phyloP scores from a whole-genome alignment of 2,797 vertebrate genomes.

The Pristis pectinata region DNA sequence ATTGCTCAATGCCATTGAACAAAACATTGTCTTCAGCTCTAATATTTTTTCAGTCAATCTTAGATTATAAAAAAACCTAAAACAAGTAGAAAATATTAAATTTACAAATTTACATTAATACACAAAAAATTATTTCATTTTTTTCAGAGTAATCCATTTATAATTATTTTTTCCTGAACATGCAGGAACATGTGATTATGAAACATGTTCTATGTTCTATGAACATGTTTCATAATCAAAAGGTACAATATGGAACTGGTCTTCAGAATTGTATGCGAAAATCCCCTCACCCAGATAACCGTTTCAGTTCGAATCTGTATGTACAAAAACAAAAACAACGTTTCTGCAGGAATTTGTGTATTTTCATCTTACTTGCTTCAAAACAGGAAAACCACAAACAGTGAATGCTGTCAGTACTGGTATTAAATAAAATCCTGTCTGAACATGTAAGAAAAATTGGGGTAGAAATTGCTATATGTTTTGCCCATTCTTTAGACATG shows the following conservation, averaged over 20 bases:
- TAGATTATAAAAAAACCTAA: neutral
- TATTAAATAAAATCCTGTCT: neutral
- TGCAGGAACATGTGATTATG: too few species aligned
- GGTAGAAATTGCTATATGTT: neutral
- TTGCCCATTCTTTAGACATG: neutral
- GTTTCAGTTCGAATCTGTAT: neutral
- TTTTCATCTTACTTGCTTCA: neutral
- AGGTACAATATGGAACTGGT: neutral
- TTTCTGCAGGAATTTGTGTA: constrained; percentile 12
- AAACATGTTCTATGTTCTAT: too few species aligned
- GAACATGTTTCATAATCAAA: neutral
- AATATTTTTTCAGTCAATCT: neutral
- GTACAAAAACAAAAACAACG: neutral
- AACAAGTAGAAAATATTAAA: neutral
- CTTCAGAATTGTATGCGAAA: neutral
- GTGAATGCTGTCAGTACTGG: neutral
- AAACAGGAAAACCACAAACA: constrained; percentile 31
- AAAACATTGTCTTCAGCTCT: neutral
- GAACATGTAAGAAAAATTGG: neutral
- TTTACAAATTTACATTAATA: neutral
- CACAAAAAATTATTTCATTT: neutral
- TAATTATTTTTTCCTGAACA: neutral
- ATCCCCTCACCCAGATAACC: neutral
- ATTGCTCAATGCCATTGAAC: neutral
- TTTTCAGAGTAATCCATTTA: neutral